These are phyloP conservation scores for Chiroxiphia lanceolata DNA, from an alignment of 2,797 vertebrate genomes.

Conservation along the genomic window DNA sequence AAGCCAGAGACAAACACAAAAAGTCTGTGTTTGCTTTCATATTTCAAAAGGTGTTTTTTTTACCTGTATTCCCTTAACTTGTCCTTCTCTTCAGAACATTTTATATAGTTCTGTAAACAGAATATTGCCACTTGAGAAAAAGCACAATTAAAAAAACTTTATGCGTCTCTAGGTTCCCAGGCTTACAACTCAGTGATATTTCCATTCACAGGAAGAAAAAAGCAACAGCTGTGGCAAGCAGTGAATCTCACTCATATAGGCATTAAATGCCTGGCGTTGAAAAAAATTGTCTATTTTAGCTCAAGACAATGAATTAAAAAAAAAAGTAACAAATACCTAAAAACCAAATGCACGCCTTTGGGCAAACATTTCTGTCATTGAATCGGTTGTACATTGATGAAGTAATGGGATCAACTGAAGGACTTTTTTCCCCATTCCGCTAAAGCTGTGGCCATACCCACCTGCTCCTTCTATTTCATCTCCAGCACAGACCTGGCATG, in stretches of 20 bases:
- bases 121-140: background rate
- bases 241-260: background rate
- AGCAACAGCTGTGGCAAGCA: background rate
- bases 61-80: background rate
- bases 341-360: background rate
- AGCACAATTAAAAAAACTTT: background rate
- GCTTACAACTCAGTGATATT: background rate
- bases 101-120: background rate
- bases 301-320: background rate
- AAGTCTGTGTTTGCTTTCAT: background rate
- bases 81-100: background rate
- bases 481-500: background rate
- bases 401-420: background rate
- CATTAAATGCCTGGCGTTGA: background rate
- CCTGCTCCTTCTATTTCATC: background rate
- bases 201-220: background rate
- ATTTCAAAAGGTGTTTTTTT: background rate
- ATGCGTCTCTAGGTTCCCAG: background rate
- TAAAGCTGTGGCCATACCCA: background rate
- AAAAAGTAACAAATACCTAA: background rate
- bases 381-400: background rate
- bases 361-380: background rate
- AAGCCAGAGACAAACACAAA: background rate
- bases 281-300: background rate
- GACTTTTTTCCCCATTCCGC: background rate